Base-by-base conservation (phyloP, 1,140 invertebrate genomes). In the Zaprionus vittiger region DNA sequence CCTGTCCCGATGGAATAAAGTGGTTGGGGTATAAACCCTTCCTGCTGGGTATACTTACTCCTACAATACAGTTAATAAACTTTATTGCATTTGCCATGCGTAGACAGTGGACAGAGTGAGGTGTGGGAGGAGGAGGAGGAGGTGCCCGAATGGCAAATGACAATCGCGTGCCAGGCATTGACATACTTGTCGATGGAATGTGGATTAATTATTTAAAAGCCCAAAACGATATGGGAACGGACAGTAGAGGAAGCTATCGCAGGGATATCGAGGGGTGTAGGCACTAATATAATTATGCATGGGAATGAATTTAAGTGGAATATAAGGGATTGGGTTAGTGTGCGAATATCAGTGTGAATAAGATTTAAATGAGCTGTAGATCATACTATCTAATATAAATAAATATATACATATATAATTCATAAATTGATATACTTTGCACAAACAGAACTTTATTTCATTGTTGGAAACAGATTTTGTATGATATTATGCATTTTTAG, bases 101-200 rank as follows among this genome's bases (percentile, higher is more conserved):
- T 24, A 52, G 20, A 12, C 15, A n/a, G 14, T 9, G n/a, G 59
- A 37, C 17, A 34, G 2, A 31, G 28, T 66, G 44, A 17, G 52
- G 44, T 47, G 15, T 28, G 37, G 26, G 6, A 5, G 38, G 15
- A n/a, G 14, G 5, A 1, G 34, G 2, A 2, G 14, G 37, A n/a
- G 26, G 15, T 17, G 28, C 49, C 59, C 64, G 26, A 37, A 54
- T 59, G 55, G 38, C 72, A 73, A 64, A 62, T 34, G 66, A 59
- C 44, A 47, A 73, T 85, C 72, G 83, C 83, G 83, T 85, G 83
- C 62, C 47, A 77, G 61, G 55, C 64, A 83, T 79, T 86, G 82
- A 79, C 79, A 84, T 81, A 84, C 79, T 84, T 85, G 61, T 49
- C 41, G 6, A 47, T 17, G 41, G 55, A 54, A 66, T 64, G 31